A percentile compares a stretch with the other conserved stretches of the same genome.
phyloP scores from a whole-genome alignment of 2,113 vertebrate species.

The Mohoua ochrocephala region DNA sequence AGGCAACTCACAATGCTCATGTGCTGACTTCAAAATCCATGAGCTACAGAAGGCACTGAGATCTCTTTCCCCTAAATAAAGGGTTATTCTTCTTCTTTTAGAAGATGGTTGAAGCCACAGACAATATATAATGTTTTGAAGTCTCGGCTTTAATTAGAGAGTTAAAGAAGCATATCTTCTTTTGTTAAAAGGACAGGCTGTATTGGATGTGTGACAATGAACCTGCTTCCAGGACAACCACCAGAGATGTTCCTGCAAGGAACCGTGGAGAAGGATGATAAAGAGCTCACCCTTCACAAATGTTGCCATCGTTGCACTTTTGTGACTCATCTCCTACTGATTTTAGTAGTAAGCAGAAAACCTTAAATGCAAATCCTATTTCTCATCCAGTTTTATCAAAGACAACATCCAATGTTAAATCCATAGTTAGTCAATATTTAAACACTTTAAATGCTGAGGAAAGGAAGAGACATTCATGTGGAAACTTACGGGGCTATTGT shows the following conservation, averaged over 20 bases:
- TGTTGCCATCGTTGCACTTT: slow-evolving; percentile 25
- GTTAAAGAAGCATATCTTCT: slow-evolving; percentile 59
- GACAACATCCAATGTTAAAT: background rate
- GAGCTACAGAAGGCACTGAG: background rate
- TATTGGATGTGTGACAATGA: slow-evolving; percentile 59
- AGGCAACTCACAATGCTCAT: slow-evolving; percentile 33
- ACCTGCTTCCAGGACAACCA: slow-evolving; percentile 58
- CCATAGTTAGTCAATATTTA: background rate
- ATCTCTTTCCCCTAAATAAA: slow-evolving; percentile 22
- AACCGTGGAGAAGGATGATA: slow-evolving; percentile 61
- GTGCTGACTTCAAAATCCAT: slow-evolving; percentile 54
- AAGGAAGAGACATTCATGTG: background rate
- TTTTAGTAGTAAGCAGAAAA: slow-evolving; percentile 6
- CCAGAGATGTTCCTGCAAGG: slow-evolving; percentile 10
- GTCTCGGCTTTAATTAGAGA: slow-evolving; percentile 69
- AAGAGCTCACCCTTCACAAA: slow-evolving; percentile 45
- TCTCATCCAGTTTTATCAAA: background rate
- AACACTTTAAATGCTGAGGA: background rate
- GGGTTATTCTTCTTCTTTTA: slow-evolving; percentile 38
- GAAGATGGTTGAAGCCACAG: slow-evolving; percentile 10
- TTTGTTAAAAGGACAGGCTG: slow-evolving; percentile 59
- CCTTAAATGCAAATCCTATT: slow-evolving; percentile 31
- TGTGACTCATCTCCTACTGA: background rate
- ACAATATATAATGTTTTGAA: slow-evolving; percentile 41
- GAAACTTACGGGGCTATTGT: background rate